Conservation (phyloP, 2,797 vertebrate species). For the Notoglanidium macrostoma region DNA sequence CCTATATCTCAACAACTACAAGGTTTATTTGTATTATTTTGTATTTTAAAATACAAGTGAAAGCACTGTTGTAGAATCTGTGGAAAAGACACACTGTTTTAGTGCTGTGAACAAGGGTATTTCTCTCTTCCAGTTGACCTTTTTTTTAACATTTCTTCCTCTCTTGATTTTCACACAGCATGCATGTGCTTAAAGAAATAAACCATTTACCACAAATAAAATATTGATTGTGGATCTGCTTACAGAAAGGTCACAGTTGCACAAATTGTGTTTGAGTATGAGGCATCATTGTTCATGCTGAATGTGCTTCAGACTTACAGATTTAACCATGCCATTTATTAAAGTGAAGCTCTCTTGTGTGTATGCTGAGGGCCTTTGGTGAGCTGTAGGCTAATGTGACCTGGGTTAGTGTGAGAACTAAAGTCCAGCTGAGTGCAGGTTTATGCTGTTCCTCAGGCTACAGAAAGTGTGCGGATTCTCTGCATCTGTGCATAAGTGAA, state of each 20-base stretch:
- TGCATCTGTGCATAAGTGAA: conserved; percentile 3
- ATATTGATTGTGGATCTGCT: conserved; percentile 1
- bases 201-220: neutral
- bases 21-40: no score
- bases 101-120: conserved; percentile 15
- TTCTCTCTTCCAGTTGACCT: conserved; percentile 31
- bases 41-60: conserved; percentile 20
- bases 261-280: conserved; percentile 18
- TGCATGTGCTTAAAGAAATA: neutral
- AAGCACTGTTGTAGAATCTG: no score
- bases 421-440: conserved; percentile 34
- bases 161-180: neutral
- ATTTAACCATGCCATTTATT: conserved; percentile 13
- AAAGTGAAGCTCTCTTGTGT: conserved; percentile 11
- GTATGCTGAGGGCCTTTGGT: neutral
- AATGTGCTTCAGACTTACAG: neutral
- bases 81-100: conserved; percentile 7
- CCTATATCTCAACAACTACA: no score
- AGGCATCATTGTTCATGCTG: conserved; percentile 18
- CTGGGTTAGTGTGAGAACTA: conserved; percentile 26
- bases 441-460: conserved; percentile 26
- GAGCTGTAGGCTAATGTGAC: conserved; percentile 28
- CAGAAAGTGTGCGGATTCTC: conserved; percentile 23
- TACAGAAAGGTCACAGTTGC: neutral
- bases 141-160: conserved; percentile 3